Base-by-base conservation (phyloP, 2,113 vertebrate genomes). In the Dicrurus megarhynchus region DNA sequence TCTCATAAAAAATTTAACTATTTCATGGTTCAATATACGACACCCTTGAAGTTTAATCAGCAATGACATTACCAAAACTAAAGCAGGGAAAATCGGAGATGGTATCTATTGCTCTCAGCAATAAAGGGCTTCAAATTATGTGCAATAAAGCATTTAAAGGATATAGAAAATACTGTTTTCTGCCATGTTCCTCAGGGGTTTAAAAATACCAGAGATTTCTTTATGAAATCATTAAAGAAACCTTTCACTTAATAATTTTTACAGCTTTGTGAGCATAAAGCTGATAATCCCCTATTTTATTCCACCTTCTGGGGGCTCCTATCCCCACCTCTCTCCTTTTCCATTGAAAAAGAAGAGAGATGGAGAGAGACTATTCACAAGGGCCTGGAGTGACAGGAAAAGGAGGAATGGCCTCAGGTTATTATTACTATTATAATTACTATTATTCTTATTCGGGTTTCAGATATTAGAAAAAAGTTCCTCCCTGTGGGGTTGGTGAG, bases 1-100 rank as follows among this genome's bases (percentile, higher is more conserved):
- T 67, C 53, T 81, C 55, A 96, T 94, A 64, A 95, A 96, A 93
- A 86, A 90, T 50, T 95, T 96, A 95, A 95, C 92, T 91, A 13
- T 94, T 95, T 95, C 71, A 33, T 82, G 70, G 50, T 50, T 95
- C 77, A 67, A 56, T 93, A 82, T 69, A 41, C 14, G 70, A 63
- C 5, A 80, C 50, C 46, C 32, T 60, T 9, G 2, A 90, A 86
- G 61, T 92, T 96, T 86, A 95, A 84, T 86, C 88, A 94, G 75
- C 49, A 95, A 47, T 41, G 69, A 55, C 68, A 83, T 90, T 85
- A 90, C 28, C 67, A 76, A 76, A 75, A 49, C 33, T 22, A 53
- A 60, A 90, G 49, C 52, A 55, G 19, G 81, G 81, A 12, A 56
- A 70, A 53, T 28, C 32, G 41, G 30, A 64, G 68, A 21, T 8